A percentile compares a stretch with the other conserved stretches of the same genome.
Evolutionary conservation across 2,113 vertebrate species (phyloP).

Genomic region (Sus scrofa): T2T-Sscrofa CM000814.6:140986501-140987000

Average conservation of each 20-base stretch:
- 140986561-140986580: neutral
- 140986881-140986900: neutral
- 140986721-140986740: neutral
- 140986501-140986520: neutral
- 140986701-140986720: neutral
- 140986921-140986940: neutral
- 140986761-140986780: neutral
- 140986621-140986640: neutral
- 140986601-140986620: neutral
- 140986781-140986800: fast-evolving
- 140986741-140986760: neutral
- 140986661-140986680: neutral
- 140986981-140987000: neutral
- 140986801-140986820: too few relatives aligned
- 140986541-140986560: neutral
- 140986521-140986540: neutral
- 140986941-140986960: neutral
- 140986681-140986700: neutral
- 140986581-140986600: neutral
- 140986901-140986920: neutral
- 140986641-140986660: neutral
- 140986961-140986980: neutral
- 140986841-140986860: fast-evolving
- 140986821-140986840: fast-evolving
- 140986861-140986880: neutral